These are phyloP conservation scores for Indicator maculatus DNA, from an alignment of 2,113 vertebrate genomes.

Conservation along the genomic window DNA sequence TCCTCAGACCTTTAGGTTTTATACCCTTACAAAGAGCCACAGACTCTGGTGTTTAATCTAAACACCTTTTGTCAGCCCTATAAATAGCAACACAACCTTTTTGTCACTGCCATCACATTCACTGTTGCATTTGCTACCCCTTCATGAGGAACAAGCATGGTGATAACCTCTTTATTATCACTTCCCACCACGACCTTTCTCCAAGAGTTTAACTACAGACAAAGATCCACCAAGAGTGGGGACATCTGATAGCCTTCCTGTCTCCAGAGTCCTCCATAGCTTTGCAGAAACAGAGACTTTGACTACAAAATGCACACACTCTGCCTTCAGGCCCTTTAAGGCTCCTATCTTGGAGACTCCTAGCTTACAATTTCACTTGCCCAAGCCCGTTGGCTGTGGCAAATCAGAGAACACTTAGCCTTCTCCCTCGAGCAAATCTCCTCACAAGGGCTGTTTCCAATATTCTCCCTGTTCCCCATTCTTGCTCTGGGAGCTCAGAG, in stretches of 20 bases:
- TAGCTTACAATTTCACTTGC: background rate
- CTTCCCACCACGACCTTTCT: background rate
- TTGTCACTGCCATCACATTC: background rate
- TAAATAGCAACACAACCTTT: background rate
- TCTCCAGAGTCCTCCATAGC: background rate
- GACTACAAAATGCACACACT: fast-evolving
- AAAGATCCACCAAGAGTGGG: background rate
- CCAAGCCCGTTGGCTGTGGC: background rate
- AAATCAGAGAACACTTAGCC: background rate
- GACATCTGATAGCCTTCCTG: background rate
- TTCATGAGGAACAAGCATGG: fast-evolving
- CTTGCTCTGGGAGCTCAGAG: no score
- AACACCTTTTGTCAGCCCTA: background rate
- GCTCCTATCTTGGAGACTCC: background rate
- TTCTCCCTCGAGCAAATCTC: background rate
- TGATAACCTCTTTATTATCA: background rate
- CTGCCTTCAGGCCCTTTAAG: background rate
- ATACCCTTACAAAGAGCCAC: background rate
- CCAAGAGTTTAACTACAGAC: background rate
- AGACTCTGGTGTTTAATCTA: background rate
- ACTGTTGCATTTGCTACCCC: background rate
- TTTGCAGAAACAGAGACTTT: background rate
- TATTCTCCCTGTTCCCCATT: no score
- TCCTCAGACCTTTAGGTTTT: background rate
- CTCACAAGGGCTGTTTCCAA: no score